These are phyloP conservation scores for Drosophila suzukii DNA, from an alignment of 1,140 invertebrate species.

Conservation along the genomic window DNA sequence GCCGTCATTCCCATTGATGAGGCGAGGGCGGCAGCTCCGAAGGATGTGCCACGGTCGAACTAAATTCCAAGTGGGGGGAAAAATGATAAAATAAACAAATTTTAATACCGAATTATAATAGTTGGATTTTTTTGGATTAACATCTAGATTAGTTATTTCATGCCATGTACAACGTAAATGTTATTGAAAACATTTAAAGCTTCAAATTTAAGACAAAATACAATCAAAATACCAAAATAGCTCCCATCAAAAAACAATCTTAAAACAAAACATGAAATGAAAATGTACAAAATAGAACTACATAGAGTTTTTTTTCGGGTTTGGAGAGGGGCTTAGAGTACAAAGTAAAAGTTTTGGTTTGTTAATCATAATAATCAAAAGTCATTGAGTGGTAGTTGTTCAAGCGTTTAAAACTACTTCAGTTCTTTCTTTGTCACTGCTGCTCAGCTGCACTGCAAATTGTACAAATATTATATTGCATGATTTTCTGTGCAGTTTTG, in stretches of 20 bases:
- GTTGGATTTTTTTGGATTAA: background rate
- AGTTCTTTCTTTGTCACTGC: conserved; percentile 62
- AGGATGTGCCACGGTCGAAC: conserved; percentile 98
- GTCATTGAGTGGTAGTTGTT: conserved; percentile 56
- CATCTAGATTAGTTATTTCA: conserved; percentile 29
- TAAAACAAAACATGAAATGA: conserved; percentile 47
- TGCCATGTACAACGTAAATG: conserved; percentile 27
- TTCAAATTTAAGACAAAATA: conserved; percentile 27
- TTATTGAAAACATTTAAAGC: conserved; percentile 34
- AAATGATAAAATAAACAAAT: conserved; percentile 11
- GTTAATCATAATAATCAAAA: conserved; percentile 40
- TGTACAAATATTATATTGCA: conserved; percentile 24
- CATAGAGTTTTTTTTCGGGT: conserved; percentile 20
- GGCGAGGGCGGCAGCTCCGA: conserved; percentile 98
- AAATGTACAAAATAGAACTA: conserved; percentile 43
- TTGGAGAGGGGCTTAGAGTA: conserved; percentile 28
- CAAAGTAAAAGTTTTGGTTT: conserved; percentile 39
- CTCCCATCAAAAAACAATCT: conserved; percentile 34
- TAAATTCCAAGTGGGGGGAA: conserved; percentile 14
- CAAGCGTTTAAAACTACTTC: conserved; percentile 38
- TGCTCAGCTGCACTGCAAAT: conserved; percentile 69
- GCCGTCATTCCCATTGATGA: conserved; percentile 97
- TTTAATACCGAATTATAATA: conserved; percentile 5
- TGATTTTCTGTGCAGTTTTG: conserved; percentile 26
- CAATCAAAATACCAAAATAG: conserved; percentile 34